Evolutionary conservation across 2,113 vertebrate genomes (phyloP).

Genomic region (zebrafish (Danio rerio)): GRCz12tu NC_133178.1:53528001-53528500

Average conservation of each 20-base stretch:
- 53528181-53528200: background rate
- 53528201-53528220: background rate
- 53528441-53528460: background rate
- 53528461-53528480: background rate
- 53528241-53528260: conserved; percentile 1
- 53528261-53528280: conserved; percentile 19
- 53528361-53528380: conserved; percentile 96
- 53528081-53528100: too few species aligned
- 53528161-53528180: too few species aligned
- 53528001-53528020: too few species aligned
- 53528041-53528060: too few species aligned
- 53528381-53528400: conserved; percentile 97
- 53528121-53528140: too few species aligned
- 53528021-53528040: too few species aligned
- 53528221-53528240: background rate
- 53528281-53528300: background rate
- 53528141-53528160: too few species aligned
- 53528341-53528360: conserved; percentile 92
- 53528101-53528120: too few species aligned
- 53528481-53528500: background rate
- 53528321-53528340: conserved; percentile 93
- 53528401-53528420: conserved; percentile 96
- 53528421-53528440: conserved; percentile 88
- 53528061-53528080: too few species aligned
- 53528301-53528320: background rate